Evolutionary conservation across 2,888 invertebrate species (phyloP).

Genomic region (Cinara cedri): DNA sequence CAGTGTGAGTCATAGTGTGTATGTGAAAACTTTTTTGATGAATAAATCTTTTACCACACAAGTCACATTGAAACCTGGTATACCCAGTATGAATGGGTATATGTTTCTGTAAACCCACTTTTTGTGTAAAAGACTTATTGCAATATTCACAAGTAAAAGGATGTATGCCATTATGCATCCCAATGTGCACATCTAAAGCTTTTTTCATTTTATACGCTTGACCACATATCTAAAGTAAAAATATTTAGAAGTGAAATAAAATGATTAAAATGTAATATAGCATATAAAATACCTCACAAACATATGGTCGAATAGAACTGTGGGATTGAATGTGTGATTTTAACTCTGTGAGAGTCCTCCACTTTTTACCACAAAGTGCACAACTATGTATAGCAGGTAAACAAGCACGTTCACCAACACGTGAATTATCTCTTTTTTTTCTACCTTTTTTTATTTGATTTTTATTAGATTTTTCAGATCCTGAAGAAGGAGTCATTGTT

Average conservation of each 20-base stretch:
- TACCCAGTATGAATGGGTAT: conserved; percentile 59
- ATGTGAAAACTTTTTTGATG: conserved; percentile 59
- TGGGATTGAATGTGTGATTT: conserved; percentile 59
- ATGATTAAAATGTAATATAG: not conserved
- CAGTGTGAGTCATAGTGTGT: conserved; percentile 60
- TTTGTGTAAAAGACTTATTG: conserved; percentile 59
- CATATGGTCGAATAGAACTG: conserved; percentile 58
- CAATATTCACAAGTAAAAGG: conserved; percentile 59
- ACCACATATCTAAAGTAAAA: conserved; percentile 57
- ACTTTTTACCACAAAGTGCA: conserved; percentile 58
- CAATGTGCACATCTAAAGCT: conserved; percentile 59
- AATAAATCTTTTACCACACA: conserved; percentile 59
- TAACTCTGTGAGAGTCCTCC: conserved; percentile 59
- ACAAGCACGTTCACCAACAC: conserved; percentile 58
- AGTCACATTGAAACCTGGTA: conserved; percentile 59
- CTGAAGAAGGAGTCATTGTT: conserved; percentile 16
- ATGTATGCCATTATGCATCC: conserved; percentile 59
- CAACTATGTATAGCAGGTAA: conserved; percentile 59
- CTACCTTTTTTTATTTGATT: conserved; percentile 49
- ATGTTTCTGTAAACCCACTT: conserved; percentile 59
- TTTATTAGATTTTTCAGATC: conserved; percentile 55
- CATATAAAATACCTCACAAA: conserved; percentile 56
- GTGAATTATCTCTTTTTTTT: conserved; percentile 47
- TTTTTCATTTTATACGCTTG: conserved; percentile 59
- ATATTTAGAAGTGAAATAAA: not conserved